A percentile compares a stretch with the other conserved stretches of the same genome.
Conservation (phyloP, 2,113 vertebrate species). For the Haliaeetus leucogaster region DNA sequence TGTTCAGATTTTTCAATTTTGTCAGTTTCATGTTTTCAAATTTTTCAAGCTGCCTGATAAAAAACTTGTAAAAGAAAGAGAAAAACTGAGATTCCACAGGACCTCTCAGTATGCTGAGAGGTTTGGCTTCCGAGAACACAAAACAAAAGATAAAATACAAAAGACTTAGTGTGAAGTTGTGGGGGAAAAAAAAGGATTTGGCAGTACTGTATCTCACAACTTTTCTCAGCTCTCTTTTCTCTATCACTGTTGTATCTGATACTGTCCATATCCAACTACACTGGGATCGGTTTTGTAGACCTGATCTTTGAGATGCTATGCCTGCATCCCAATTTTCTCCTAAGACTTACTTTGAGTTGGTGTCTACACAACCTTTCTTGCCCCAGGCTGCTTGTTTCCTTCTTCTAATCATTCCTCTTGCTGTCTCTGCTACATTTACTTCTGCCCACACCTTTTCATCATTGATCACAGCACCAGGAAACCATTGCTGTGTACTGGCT, state of each 20-base stretch:
- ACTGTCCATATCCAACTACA: neutral
- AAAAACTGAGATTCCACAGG: neutral
- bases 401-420: neutral
- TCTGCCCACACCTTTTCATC: neutral
- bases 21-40: neutral
- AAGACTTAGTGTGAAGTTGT: neutral
- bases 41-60: neutral
- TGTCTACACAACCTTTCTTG: neutral
- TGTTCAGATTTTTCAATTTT: neutral
- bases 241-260: neutral
- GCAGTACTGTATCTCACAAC: neutral
- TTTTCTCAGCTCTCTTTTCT: neutral
- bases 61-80: neutral
- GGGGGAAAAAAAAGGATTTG: neutral
- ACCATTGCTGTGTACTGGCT: neutral
- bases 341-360: neutral
- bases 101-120: neutral
- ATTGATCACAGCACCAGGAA: neutral
- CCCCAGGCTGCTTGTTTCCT: neutral
- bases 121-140: neutral
- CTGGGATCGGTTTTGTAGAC: neutral
- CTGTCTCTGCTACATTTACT: neutral
- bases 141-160: neutral
- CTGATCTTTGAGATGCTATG: neutral
- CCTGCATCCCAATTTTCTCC: neutral